phyloP scores from a whole-genome alignment of 2,888 invertebrate genomes.

The Hemaris fuciformis region DNA sequence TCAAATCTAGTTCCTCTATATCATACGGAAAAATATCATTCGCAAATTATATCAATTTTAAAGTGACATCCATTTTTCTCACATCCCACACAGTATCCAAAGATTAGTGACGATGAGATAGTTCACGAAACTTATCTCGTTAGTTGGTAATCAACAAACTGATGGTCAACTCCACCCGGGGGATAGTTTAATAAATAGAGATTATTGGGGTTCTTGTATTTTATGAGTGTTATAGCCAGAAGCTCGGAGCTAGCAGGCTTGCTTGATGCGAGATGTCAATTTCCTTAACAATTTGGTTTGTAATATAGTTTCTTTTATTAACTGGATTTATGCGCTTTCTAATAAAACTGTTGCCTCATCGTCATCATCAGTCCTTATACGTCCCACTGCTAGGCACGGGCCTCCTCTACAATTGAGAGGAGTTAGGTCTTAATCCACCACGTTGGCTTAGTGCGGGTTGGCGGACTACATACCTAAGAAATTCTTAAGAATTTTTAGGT shows the following conservation, averaged over 20 bases:
- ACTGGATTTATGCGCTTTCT: no score
- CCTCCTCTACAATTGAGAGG: no score
- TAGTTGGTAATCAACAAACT: constrained; percentile 62
- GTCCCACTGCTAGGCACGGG: no score
- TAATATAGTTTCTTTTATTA: neutral
- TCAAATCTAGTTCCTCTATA: no score
- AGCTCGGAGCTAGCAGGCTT: neutral
- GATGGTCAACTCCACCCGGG: constrained; percentile 37
- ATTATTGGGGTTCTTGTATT: constrained; percentile 52
- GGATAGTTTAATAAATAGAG: constrained; percentile 58
- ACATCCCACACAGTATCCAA: constrained; percentile 15
- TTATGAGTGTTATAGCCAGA: constrained; percentile 40
- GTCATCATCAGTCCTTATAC: no score
- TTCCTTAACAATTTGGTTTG: neutral
- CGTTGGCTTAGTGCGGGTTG: no score
- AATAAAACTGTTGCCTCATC: no score
- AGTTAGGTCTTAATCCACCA: no score
- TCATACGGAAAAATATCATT: no score
- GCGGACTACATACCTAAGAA: no score
- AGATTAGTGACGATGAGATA: constrained; percentile 53
- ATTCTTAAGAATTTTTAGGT: no score
- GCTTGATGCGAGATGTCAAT: neutral
- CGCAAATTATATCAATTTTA: neutral
- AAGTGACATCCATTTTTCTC: neutral
- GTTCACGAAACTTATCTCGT: constrained; percentile 70